phyloP scores from a whole-genome alignment of 2,797 vertebrate genomes.

The Philypnodon macrostomus region DNA sequence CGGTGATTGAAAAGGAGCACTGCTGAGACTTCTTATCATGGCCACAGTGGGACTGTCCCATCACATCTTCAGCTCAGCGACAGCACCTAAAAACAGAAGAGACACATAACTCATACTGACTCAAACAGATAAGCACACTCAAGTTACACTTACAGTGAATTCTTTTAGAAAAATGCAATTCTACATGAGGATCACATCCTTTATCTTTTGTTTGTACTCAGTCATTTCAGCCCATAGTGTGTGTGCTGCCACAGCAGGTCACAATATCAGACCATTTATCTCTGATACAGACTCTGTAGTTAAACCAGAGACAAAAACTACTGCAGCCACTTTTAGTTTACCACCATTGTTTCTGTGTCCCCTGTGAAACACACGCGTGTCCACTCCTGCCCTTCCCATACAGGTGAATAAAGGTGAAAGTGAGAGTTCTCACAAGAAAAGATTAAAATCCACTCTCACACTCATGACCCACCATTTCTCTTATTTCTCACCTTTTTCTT shows the following conservation, averaged over 20 bases:
- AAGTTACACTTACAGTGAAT: conserved; percentile 6
- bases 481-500: neutral
- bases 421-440: conserved; percentile 31
- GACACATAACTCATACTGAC: conserved; percentile 13
- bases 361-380: conserved; percentile 6
- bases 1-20: conserved; percentile 17
- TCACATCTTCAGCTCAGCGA: conserved; percentile 24
- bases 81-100: conserved; percentile 47
- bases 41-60: conserved; percentile 35
- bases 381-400: conserved; percentile 6
- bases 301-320: too few species aligned
- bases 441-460: conserved; percentile 36
- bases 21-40: conserved; percentile 27
- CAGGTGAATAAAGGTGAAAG: conserved; percentile 35
- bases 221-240: conserved; percentile 42
- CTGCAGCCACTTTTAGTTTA: too few species aligned
- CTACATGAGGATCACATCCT: conserved; percentile 5
- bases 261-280: conserved; percentile 20
- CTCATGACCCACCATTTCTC: neutral
- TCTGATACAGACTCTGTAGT: conserved; percentile 34
- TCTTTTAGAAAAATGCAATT: conserved; percentile 12
- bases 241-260: conserved; percentile 16
- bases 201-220: conserved; percentile 3
- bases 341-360: too few species aligned
- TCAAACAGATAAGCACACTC: conserved; percentile 23